A percentile compares a stretch with the other conserved stretches of the same genome.
These are phyloP conservation scores for Zaprionus vittiger DNA, from an alignment of 1,140 invertebrate genomes.

Conservation along the genomic window DNA sequence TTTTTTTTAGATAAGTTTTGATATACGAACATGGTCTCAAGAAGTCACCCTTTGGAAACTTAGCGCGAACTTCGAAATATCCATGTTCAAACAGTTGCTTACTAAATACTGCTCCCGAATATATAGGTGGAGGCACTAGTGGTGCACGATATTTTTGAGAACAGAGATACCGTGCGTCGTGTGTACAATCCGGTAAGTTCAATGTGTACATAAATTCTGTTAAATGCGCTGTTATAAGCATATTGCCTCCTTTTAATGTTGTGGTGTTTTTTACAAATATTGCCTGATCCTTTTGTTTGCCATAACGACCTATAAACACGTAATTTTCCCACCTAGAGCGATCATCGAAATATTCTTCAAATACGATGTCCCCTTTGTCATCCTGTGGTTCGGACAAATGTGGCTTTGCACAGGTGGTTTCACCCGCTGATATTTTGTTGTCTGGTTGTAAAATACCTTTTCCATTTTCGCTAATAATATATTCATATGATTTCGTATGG, in stretches of 20 bases:
- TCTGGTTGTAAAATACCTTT: background rate
- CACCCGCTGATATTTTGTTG: background rate
- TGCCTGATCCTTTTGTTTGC: conserved; percentile 6
- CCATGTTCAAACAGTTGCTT: conserved; percentile 3
- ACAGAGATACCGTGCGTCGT: background rate
- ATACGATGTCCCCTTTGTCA: conserved; percentile 25
- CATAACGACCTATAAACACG: background rate
- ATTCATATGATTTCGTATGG: conserved; percentile 1
- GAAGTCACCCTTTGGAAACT: conserved; percentile 20
- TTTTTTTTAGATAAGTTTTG: background rate
- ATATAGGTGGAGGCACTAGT: background rate
- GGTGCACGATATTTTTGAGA: background rate
- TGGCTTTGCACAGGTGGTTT: background rate
- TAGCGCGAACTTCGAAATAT: conserved; percentile 26
- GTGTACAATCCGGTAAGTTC: conserved; percentile 10
- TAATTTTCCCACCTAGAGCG: conserved; percentile 12
- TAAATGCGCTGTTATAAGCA: conserved; percentile 37
- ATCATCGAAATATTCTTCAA: conserved; percentile 42
- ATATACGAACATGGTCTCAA: conserved; percentile 37
- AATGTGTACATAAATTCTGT: fast-evolving
- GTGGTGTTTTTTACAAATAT: conserved; percentile 20
- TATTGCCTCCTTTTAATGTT: conserved; percentile 24
- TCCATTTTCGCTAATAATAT: conserved; percentile 4
- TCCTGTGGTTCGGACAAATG: background rate
- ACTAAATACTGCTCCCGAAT: conserved; percentile 4